These are phyloP conservation scores for Leucophenga maculata DNA, from an alignment of 2,888 invertebrate species.

Conservation along the genomic window DNA sequence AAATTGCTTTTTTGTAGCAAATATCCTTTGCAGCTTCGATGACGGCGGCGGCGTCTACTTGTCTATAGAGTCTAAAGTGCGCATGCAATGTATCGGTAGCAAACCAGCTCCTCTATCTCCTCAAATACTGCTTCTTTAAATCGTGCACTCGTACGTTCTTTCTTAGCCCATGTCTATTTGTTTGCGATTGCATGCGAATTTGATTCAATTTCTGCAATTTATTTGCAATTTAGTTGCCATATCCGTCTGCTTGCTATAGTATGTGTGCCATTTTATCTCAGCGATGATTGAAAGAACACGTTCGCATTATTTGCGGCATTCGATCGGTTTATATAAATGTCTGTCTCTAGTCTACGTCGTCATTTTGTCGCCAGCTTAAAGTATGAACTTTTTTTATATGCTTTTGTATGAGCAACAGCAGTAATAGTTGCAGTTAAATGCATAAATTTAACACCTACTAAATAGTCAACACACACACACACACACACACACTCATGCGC, in stretches of 20 bases:
- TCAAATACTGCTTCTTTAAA: background rate
- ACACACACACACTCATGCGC: slow-evolving; percentile 31
- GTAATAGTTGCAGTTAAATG: slow-evolving; percentile 43
- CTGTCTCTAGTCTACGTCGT: background rate
- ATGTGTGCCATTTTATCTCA: slow-evolving; percentile 60
- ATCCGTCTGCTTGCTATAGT: background rate
- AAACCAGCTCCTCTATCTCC: background rate
- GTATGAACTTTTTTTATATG: background rate
- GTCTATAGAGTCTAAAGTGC: slow-evolving; percentile 9
- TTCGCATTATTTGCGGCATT: slow-evolving; percentile 41
- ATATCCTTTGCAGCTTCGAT: slow-evolving; percentile 48
- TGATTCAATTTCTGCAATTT: slow-evolving; percentile 70
- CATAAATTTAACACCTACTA: slow-evolving; percentile 63
- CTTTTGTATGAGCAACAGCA: slow-evolving; percentile 47
- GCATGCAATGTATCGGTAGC: background rate
- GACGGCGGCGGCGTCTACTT: slow-evolving; percentile 8
- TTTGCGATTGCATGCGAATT: slow-evolving; percentile 66
- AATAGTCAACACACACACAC: slow-evolving; percentile 44
- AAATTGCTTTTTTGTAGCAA: slow-evolving; percentile 66
- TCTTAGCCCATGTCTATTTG: slow-evolving; percentile 49
- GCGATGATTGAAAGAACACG: slow-evolving; percentile 64
- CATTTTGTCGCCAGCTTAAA: slow-evolving; percentile 1
- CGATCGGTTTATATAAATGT: background rate
- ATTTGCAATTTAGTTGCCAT: slow-evolving; percentile 63
- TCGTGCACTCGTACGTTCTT: background rate